A percentile compares a stretch with the other conserved stretches of the same genome.
phyloP scores from a whole-genome alignment of 2,888 invertebrate genomes.

The Malthinus seriepunctatus region DNA sequence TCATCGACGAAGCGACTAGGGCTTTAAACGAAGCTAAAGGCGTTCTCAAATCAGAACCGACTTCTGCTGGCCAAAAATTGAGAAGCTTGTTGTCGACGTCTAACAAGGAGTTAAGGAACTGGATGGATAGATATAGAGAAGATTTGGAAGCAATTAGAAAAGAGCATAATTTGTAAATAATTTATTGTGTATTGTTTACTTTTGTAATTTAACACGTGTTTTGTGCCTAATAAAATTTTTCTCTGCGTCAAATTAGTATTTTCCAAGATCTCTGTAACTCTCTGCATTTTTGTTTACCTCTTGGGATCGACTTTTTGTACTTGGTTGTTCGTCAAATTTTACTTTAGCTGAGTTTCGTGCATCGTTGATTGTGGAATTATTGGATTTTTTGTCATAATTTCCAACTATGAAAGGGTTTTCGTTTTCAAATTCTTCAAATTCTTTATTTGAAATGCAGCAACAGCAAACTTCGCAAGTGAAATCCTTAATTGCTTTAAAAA shows the following conservation, averaged over 20 bases:
- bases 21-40: constrained; percentile 55
- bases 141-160: constrained; percentile 19
- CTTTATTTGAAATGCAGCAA: constrained; percentile 48
- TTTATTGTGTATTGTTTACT: not conserved
- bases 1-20: constrained; percentile 56
- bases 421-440: constrained; percentile 51
- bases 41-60: constrained; percentile 58
- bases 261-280: no score
- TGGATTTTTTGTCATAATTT: constrained; percentile 11
- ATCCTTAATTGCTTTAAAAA: constrained; percentile 38
- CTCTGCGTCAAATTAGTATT: no score
- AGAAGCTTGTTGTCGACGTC: constrained; percentile 56
- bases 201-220: not conserved
- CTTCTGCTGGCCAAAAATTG: constrained; percentile 62
- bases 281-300: not conserved
- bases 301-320: not conserved
- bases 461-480: constrained; percentile 48
- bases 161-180: not conserved
- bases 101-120: constrained; percentile 56
- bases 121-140: constrained; percentile 56
- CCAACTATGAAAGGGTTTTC: constrained; percentile 41
- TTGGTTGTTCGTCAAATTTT: constrained; percentile 14
- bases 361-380: constrained; percentile 7
- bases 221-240: no score
- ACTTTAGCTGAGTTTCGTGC: constrained; percentile 7